Evolutionary conservation across 2,888 invertebrate genomes (phyloP), one percentile per base, ranked within the genome.

Genomic region (Nomada ferruginata): DNA sequence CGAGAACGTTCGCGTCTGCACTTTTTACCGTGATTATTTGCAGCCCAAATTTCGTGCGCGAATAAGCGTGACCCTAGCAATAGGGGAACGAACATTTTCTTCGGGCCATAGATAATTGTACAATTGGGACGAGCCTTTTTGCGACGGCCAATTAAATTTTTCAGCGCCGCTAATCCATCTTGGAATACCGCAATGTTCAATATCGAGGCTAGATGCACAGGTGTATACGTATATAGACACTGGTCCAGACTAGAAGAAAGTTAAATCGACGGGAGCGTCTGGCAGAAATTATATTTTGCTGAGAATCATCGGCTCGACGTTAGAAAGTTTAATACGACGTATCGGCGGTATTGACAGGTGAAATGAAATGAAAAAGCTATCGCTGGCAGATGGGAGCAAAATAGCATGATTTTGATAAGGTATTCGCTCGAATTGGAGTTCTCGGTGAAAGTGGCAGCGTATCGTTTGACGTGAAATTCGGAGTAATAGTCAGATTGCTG

Each of bases 61-160:
- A 60, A 36, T n/a, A n/a, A 20, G 36, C 15, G 20, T 13, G 11
- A 18, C 10, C 29, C 29, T 5, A 0, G 7, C 5, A 29, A 29
- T 29, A 29, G 29, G 29, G 7, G 29, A 29, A 7, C 29, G 29
- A 29, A 29, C 29, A 29, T 29, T 29, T 29, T 29, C 29, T 5
- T 7, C 29, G 29, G 7, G 15, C 15, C 47, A 15, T 13, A 15
- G 47, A 47, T 60, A 69, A 74, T 82, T 76, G 74, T 10, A 47
- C 61, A 68, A 85, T 79, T 79, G 50, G 71, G 66, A 79, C 20
- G 65, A 73, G 11, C 42, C 52, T 26, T 59, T 63, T 78, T 75
- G 42, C 65, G 53, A 26, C 13, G 50, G 26, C 44, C 76, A 84
- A 76, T 82, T 76, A 53, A 15, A 57, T 80, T 80, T 76, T 55